Base-by-base conservation (phyloP, 1,140 invertebrate species). In the Littorina saxatilis region DNA sequence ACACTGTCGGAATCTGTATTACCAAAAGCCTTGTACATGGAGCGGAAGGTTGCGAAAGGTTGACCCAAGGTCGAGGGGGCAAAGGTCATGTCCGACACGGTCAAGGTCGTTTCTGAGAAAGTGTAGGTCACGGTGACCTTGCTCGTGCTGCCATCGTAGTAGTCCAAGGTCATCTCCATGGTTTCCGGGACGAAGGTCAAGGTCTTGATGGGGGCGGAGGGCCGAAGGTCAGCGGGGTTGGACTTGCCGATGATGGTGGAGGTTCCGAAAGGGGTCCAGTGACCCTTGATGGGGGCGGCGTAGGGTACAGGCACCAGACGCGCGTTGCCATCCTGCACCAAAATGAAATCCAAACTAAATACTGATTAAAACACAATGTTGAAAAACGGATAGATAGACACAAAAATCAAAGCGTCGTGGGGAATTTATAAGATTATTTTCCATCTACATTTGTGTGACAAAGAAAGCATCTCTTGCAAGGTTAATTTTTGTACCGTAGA, bases 1-100 rank as follows among this genome's bases (percentile, higher is more conserved):
- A 79, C 37, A 39, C 61, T 79, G 77, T 79, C 77, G n/a, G 77
- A 61, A 47, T 66, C 77, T 23, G 58, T 58, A 32, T 79, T 66
- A 15, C 77, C 77, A 29, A 68, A 63, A 32, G 27, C 77, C 15
- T 66, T 61, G 58, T 43, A 79, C 77, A 79, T 79, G 43, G 77
- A 79, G 35, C 77, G 32, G 61, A 75, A 75, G 0, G 43, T 32
- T n/a, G 73, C 47, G 50, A 75, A 75, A 32, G 73, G 73, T 32
- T 32, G 9, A 27, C 27, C 73, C 9, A 47, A 75, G 23, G 43
- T 75, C 20, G 47, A 27, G n/a, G n/a, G n/a, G n/a, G 47, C 27
- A 40, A 75, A 75, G 7, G 50, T 23, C 2, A 75, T 17, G 50
- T 75, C 27, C 4, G 20, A 29, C 17, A 75, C 73, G 7, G 11